Conservation (phyloP, 2,888 invertebrate species). For the Phrixothrix hirtus region DNA sequence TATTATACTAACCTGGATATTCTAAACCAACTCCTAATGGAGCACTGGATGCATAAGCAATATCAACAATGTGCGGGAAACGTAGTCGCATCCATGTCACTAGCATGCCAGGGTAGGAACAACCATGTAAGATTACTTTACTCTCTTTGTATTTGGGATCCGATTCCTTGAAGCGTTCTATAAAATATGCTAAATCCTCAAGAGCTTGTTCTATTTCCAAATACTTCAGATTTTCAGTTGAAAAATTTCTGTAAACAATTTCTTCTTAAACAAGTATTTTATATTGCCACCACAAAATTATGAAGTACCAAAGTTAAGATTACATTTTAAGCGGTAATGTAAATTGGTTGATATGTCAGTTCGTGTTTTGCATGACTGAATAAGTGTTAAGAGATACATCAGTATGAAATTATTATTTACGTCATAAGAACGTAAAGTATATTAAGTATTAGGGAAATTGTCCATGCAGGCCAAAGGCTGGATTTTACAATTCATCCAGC, state of each 20-base stretch:
- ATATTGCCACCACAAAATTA: too few species aligned
- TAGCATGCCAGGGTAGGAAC: constrained; percentile 64
- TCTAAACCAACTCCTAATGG: constrained; percentile 46
- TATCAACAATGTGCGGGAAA: constrained; percentile 63
- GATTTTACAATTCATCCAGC: too few species aligned
- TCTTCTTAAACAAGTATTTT: too few species aligned
- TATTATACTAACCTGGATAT: constrained; percentile 23
- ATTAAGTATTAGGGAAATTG: too few species aligned
- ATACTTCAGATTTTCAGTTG: constrained; percentile 9
- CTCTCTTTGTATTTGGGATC: constrained; percentile 4
- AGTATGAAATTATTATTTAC: too few species aligned
- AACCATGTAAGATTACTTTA: constrained; percentile 58
- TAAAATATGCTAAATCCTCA: constrained; percentile 22
- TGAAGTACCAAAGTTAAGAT: too few species aligned
- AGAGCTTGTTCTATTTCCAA: constrained; percentile 18
- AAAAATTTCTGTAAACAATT: constrained; percentile 15
- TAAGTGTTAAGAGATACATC: too few species aligned
- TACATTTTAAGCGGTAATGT: too few species aligned
- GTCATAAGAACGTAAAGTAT: too few species aligned
- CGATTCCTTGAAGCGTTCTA: constrained; percentile 12
- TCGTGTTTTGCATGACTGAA: too few species aligned
- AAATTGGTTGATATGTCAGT: too few species aligned
- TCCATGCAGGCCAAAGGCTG: too few species aligned
- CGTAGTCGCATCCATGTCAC: constrained; percentile 63
- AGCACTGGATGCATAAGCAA: constrained; percentile 64